Base-by-base conservation (phyloP, 1,140 invertebrate genomes). In the Lepidurus packardi region DNA sequence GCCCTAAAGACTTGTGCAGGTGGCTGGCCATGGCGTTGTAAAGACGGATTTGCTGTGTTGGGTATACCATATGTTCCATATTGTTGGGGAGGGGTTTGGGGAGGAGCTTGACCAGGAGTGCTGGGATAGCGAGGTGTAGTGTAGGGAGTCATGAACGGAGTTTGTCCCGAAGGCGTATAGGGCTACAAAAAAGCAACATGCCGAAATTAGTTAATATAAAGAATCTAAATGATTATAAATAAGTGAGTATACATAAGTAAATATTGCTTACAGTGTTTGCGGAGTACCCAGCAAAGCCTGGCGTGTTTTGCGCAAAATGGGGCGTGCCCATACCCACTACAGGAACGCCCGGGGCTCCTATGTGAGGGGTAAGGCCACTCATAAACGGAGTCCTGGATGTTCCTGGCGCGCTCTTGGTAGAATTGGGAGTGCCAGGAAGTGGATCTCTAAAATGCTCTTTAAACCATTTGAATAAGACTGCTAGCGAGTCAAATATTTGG, bases 391-490 rank as follows among this genome's bases (percentile, higher is more conserved):
- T 92, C 79, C 91, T 88, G 0, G 88, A 86, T 7, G 87, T 86
- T 34, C 88, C 86, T 81, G 88, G 87, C 10, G 85, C 84, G 7
- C 89, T 87, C 73, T 90, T 87, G 0, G 91, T 91, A 24, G 92
- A 92, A 83, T 78, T 89, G 0, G 93, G 93, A 16, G 93, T 94
- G 1, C 89, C 89, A 11, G 94, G 94, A 75, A 94, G 89, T 0
- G 95, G 92, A 83, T 98, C 95, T 75, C 94, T 87, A 87, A 97
- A 99, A 84, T 99, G 96, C 85, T 97, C 94, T 84, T 99, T 99
- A 85, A 99, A 99, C 96, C 97, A 99, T 76, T 93, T 90, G 81
- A 99, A 90, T 9, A 99, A 83, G 1, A 91, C 89, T 77, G 90
- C 91, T 0, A 99, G 86, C 1, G 92, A 91, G 78, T 92, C 91